These are phyloP conservation scores for Drosophila ustulata DNA, from an alignment of 2,888 invertebrate genomes.

Conservation along the genomic window DNA sequence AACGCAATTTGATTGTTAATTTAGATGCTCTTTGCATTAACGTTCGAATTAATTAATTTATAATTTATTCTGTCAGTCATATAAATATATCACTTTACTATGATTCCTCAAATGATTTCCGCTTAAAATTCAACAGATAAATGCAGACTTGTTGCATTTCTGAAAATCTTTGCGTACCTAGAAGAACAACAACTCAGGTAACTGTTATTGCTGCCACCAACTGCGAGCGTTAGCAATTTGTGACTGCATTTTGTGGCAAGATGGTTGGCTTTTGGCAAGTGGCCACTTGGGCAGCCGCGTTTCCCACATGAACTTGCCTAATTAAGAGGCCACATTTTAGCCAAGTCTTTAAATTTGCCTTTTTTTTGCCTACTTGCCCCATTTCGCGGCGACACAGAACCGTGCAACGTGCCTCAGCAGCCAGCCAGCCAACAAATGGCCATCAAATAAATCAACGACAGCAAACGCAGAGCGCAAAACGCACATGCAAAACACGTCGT, in stretches of 20 bases:
- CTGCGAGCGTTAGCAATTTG: conserved; percentile 2
- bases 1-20: no score
- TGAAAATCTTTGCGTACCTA: background rate
- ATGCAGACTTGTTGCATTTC: no score
- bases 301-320: conserved; percentile 67
- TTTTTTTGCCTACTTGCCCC: conserved; percentile 52
- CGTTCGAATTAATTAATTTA: no score
- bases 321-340: conserved; percentile 51
- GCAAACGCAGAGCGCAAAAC: conserved; percentile 28
- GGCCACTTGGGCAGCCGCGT: conserved; percentile 12
- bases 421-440: conserved; percentile 39
- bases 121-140: no score
- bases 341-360: conserved; percentile 25
- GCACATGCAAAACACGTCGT: conserved; percentile 78
- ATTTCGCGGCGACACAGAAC: conserved; percentile 41
- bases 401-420: conserved; percentile 50
- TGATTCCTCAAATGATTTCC: no score
- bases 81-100: no score
- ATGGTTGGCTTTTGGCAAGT: conserved; percentile 8
- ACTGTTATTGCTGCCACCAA: conserved; percentile 9
- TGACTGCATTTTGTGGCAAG: conserved; percentile 6
- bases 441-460: conserved; percentile 74
- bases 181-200: background rate
- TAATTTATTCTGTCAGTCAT: no score
- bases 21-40: no score